Conservation (phyloP, 2,888 invertebrate species). For the Acrobasis repandana region DNA sequence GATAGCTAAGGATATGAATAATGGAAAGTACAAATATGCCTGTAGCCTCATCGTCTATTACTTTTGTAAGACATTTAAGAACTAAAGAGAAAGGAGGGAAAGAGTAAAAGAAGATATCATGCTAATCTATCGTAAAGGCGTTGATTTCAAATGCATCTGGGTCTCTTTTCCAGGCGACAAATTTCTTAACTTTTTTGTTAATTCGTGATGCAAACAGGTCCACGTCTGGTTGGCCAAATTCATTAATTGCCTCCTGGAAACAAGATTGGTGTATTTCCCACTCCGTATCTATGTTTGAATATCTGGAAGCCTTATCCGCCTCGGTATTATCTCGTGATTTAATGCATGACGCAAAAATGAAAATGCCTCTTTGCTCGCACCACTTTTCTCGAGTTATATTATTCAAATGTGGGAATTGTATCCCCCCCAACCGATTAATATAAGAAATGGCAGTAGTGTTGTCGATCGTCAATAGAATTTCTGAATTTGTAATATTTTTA, state of each 20-base stretch:
- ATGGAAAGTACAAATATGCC: conserved; percentile 1
- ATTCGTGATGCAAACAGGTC: conserved; percentile 13
- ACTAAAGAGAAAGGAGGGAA: conserved; percentile 6
- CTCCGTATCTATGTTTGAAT: conserved; percentile 8
- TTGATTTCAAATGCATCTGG: conserved; percentile 11
- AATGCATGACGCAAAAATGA: conserved; percentile 8
- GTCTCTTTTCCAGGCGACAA: conserved; percentile 5
- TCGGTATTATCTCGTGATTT: not conserved
- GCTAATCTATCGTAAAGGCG: not conserved
- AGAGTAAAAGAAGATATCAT: conserved; percentile 1
- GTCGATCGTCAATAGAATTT: not conserved
- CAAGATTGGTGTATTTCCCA: not conserved
- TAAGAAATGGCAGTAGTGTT: not conserved
- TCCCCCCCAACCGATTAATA: not conserved
- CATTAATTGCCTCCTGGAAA: not conserved
- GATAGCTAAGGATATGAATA: not conserved
- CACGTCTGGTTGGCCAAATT: not conserved
- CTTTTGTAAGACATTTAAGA: not conserved
- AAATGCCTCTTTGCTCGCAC: conserved; percentile 1
- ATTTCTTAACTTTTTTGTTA: not conserved
- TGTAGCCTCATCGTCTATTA: not conserved
- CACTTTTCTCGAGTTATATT: not conserved
- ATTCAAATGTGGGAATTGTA: conserved; percentile 1
- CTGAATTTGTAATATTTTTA: not conserved
- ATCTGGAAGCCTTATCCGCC: not conserved